Evolutionary conservation across 2,113 vertebrate species (phyloP).

Genomic region (Malurus elegans): DNA sequence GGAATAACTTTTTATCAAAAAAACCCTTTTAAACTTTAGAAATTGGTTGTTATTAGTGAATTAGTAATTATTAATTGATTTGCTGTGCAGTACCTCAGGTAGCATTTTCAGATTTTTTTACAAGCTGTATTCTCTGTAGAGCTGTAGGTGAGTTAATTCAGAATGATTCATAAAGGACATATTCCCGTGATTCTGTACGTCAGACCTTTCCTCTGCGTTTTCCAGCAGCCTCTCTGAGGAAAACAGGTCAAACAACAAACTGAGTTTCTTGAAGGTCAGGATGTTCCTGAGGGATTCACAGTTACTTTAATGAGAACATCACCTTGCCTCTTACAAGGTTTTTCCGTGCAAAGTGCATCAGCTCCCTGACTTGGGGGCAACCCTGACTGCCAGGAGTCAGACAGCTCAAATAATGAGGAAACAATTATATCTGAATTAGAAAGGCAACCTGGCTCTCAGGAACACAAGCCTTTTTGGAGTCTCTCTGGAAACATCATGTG

Average conservation of each 20-base stretch:
- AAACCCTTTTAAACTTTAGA: background rate
- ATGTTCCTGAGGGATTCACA: background rate
- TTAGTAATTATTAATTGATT: background rate
- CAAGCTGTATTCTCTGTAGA: background rate
- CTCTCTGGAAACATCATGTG: background rate
- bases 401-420: background rate
- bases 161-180: background rate
- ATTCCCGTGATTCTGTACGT: fast-evolving
- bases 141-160: background rate
- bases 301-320: background rate
- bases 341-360: fast-evolving
- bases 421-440: background rate
- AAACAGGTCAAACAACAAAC: background rate
- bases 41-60: background rate
- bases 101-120: background rate
- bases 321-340: background rate
- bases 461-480: background rate
- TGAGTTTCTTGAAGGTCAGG: background rate
- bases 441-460: background rate
- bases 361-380: background rate
- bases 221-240: background rate
- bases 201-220: fast-evolving
- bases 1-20: background rate
- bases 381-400: background rate
- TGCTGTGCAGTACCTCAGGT: background rate